Evolutionary conservation across 1,140 invertebrate genomes (phyloP), one percentile per base, ranked within the genome.

Genomic region (Drosophila arizonae): DNA sequence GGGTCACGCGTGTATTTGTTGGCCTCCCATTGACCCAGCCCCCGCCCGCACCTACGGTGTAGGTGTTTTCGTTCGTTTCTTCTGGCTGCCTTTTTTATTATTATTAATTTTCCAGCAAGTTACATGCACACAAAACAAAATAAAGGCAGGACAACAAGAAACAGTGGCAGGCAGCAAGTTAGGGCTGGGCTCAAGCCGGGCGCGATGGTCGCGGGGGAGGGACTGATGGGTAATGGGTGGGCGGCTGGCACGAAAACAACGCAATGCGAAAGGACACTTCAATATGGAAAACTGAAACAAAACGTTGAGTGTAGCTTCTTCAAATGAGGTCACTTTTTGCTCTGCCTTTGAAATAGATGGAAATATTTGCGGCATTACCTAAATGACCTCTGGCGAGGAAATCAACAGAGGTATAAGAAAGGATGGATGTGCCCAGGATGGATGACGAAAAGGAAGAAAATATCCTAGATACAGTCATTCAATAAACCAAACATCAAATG

Each of bases 21-120:
- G 39, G 39, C 66, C 69, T 28, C 55, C 56, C 72, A 63, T 15
- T 52, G 26, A 33, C 58, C 58, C 64, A 71, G 43, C 46, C 66
- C 70, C 28, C 28, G 6, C 28, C 17, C 6, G n/a, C 43, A 17
- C 45, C 6, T 28, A n/a, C 26, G 5, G 28, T 30, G 26, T 89
- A 84, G 74, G 82, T 88, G 77, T 73, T 67, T 76, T 72, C 61
- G 28, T 76, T 72, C 30, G 62, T 72, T 78, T 69, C 54, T 39
- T 63, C 46, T 57, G 36, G 65, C 58, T 70, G 68, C 45, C 43
- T 78, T 77, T 82, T 88, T 87, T 87, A 88, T 87, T 87, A 88
- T 87, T 87, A 88, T 88, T 88, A 88, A 88, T 88, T 88, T 89
- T 89, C 85, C 80, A 89, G 70, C 79, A 84, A 89, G 84, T 80